These are phyloP conservation scores for Tetraneura akinire DNA, from an alignment of 1,140 invertebrate species.

Conservation along the genomic window DNA sequence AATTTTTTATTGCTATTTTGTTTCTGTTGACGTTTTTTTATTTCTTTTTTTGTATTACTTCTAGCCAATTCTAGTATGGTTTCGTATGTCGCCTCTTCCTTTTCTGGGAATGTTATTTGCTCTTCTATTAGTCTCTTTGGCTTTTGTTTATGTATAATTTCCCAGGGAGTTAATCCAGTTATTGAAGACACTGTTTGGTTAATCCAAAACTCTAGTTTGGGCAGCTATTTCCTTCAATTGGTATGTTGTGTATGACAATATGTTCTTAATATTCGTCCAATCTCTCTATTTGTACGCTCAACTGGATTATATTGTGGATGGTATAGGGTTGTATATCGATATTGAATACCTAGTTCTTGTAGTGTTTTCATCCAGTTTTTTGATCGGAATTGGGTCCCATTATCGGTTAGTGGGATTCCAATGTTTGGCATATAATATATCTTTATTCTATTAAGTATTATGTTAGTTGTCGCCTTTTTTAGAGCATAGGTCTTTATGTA, in stretches of 20 bases:
- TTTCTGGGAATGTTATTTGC: too few relatives aligned
- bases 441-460: neutral
- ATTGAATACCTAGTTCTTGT: neutral
- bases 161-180: too few relatives aligned
- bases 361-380: neutral
- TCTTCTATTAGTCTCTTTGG: too few relatives aligned
- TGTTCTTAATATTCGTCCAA: neutral
- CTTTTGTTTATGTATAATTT: too few relatives aligned
- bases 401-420: neutral
- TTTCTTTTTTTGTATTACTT: too few relatives aligned
- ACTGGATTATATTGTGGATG: constrained; percentile 16
- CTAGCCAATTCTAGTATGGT: too few relatives aligned
- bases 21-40: too few relatives aligned
- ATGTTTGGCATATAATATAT: neutral
- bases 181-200: too few relatives aligned
- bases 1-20: too few relatives aligned
- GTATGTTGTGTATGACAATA: neutral
- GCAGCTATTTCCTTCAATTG: neutral
- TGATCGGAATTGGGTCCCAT: constrained; percentile 16
- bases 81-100: too few relatives aligned
- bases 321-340: constrained; percentile 10
- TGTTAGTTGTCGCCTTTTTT: neutral
- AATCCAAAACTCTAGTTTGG: neutral
- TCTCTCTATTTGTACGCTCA: constrained; percentile 8
- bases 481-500: neutral